These are phyloP conservation scores for Podabrus alpinus DNA, from an alignment of 2,888 invertebrate species.

Conservation along the genomic window DNA sequence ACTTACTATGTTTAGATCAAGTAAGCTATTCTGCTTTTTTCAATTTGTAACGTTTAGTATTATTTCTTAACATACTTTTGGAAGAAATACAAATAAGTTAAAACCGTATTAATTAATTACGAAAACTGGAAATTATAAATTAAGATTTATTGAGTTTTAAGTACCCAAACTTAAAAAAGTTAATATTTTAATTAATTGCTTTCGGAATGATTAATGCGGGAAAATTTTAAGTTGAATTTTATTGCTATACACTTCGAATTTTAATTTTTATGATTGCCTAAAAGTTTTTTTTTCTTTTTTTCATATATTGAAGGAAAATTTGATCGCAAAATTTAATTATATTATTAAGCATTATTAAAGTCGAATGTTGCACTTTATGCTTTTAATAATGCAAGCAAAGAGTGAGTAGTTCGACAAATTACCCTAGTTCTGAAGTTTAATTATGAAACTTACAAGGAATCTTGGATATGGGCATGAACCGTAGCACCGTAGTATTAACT, in stretches of 20 bases:
- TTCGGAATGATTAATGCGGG: not conserved
- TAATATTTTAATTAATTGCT: not conserved
- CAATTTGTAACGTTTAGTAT: not conserved
- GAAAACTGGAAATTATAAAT: conserved; percentile 1
- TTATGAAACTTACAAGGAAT: conserved; percentile 3
- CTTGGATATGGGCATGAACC: not conserved
- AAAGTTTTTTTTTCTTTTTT: not conserved
- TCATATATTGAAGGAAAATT: not conserved
- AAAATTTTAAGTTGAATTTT: not conserved
- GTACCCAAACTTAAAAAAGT: not conserved
- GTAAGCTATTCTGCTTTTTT: not conserved
- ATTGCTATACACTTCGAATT: not conserved
- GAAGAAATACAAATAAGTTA: not conserved
- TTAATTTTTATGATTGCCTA: not conserved
- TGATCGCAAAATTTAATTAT: not conserved
- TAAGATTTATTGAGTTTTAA: conserved; percentile 4
- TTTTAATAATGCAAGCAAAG: not conserved
- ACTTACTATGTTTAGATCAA: not conserved
- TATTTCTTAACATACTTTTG: not conserved
- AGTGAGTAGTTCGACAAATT: conserved; percentile 2
- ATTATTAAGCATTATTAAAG: not conserved
- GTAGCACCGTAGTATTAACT: not conserved
- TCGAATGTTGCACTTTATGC: not conserved
- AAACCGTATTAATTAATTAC: not conserved
- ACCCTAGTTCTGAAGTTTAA: conserved; percentile 1